Conservation (phyloP, 2,113 vertebrate species). For the Paedocypris sp. region DNA sequence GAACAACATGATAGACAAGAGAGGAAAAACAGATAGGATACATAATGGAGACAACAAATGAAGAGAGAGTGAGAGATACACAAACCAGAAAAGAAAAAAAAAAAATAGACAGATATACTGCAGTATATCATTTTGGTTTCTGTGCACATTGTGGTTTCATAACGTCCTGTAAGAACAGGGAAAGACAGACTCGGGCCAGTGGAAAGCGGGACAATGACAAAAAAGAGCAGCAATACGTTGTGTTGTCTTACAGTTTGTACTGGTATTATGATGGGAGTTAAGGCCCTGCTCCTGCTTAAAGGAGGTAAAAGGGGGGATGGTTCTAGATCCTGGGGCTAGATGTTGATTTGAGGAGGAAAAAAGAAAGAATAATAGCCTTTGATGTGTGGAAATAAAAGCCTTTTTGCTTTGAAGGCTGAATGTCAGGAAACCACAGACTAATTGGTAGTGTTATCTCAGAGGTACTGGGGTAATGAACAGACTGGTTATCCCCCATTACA, state of each 20-base stretch:
- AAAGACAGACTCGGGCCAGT: too few species aligned
- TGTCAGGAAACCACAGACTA: constrained; percentile 54
- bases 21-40: too few species aligned
- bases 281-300: constrained; percentile 36
- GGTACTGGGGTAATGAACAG: constrained; percentile 25
- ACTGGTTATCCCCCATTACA: constrained; percentile 6
- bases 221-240: constrained; percentile 27
- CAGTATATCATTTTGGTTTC: too few species aligned
- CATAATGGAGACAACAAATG: too few species aligned
- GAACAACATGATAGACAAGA: too few species aligned
- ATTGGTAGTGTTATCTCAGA: constrained; percentile 52
- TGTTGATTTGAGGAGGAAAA: constrained; percentile 59
- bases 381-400: constrained; percentile 57
- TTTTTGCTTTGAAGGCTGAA: constrained; percentile 50
- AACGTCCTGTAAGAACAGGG: too few species aligned
- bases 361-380: constrained; percentile 54
- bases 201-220: too few species aligned
- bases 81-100: too few species aligned
- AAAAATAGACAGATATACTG: constrained; percentile 46
- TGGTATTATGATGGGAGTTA: constrained; percentile 45
- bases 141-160: too few species aligned
- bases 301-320: constrained; percentile 32
- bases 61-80: too few species aligned
- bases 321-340: constrained; percentile 48
- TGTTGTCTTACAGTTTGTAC: constrained; percentile 49